These are phyloP conservation scores for Poecilobothrus nobilitatus DNA, from an alignment of 2,888 invertebrate genomes.

Conservation along the genomic window DNA sequence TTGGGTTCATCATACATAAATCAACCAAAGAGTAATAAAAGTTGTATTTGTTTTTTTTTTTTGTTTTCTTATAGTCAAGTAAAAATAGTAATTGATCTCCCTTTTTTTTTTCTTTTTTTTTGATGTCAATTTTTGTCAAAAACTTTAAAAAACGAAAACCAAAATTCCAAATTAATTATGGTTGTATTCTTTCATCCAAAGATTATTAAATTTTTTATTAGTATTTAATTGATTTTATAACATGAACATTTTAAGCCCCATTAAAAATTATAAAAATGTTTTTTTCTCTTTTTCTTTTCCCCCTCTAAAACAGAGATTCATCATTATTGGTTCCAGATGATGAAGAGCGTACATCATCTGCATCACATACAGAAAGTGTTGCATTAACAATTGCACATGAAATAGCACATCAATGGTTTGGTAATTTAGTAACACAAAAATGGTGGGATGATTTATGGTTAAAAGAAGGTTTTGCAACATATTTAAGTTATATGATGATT, in stretches of 20 bases:
- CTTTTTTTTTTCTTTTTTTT: too few species aligned
- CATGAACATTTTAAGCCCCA: not conserved
- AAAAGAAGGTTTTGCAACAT: constrained; percentile 50
- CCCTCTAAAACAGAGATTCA: constrained; percentile 47
- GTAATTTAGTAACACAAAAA: constrained; percentile 62
- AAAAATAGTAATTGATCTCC: too few species aligned
- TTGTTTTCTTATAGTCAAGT: too few species aligned
- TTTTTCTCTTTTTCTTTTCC: not conserved
- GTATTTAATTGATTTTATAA: not conserved
- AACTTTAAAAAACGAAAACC: too few species aligned
- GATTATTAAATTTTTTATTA: not conserved
- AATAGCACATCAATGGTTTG: constrained; percentile 75
- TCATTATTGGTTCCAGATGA: constrained; percentile 47
- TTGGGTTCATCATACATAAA: too few species aligned
- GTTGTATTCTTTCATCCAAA: too few species aligned
- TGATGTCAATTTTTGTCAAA: too few species aligned
- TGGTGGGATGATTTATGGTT: constrained; percentile 72
- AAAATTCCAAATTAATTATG: too few species aligned
- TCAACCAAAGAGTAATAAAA: too few species aligned
- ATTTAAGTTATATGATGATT: constrained; percentile 45
- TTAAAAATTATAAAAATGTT: not conserved
- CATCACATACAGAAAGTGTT: constrained; percentile 54
- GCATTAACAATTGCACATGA: constrained; percentile 67
- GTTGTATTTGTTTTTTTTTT: too few species aligned
- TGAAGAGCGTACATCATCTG: constrained; percentile 42